These are phyloP conservation scores for Neopelma chrysocephalum DNA, from an alignment of 2,797 vertebrate genomes.

Conservation along the genomic window DNA sequence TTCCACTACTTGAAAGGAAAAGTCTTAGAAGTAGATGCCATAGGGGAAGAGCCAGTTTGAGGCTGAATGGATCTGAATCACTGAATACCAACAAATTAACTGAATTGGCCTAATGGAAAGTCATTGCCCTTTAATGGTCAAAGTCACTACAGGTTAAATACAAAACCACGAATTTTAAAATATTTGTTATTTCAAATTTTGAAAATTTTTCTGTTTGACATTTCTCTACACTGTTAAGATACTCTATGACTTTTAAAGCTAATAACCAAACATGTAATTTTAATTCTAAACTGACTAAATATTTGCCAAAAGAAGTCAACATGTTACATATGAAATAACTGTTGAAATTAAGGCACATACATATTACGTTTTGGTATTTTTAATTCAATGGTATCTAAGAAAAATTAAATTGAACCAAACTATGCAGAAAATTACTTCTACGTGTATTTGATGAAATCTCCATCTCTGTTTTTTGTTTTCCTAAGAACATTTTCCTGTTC, in stretches of 20 bases:
- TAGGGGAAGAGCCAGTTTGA: background rate
- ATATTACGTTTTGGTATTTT: background rate
- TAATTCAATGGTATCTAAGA: accelerated
- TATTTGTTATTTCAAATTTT: background rate
- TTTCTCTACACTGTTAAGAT: background rate
- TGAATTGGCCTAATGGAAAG: background rate
- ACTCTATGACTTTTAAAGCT: background rate
- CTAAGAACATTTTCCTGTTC: background rate
- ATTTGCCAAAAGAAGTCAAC: background rate
- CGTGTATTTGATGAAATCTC: background rate
- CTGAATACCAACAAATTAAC: background rate
- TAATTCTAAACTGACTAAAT: background rate
- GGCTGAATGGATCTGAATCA: background rate
- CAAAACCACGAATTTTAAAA: background rate
- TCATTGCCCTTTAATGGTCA: background rate
- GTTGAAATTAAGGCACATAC: background rate
- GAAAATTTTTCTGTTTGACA: background rate
- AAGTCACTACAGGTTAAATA: background rate
- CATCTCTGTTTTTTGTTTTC: background rate
- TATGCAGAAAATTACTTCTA: background rate
- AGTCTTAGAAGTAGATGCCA: background rate
- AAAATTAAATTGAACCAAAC: background rate
- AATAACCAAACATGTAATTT: background rate
- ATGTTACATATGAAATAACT: background rate
- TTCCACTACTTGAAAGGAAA: background rate